A percentile compares a stretch with the other conserved stretches of the same genome.
These are phyloP conservation scores for Labeo catla DNA, from an alignment of 2,113 vertebrate species.

Conservation along the genomic window DNA sequence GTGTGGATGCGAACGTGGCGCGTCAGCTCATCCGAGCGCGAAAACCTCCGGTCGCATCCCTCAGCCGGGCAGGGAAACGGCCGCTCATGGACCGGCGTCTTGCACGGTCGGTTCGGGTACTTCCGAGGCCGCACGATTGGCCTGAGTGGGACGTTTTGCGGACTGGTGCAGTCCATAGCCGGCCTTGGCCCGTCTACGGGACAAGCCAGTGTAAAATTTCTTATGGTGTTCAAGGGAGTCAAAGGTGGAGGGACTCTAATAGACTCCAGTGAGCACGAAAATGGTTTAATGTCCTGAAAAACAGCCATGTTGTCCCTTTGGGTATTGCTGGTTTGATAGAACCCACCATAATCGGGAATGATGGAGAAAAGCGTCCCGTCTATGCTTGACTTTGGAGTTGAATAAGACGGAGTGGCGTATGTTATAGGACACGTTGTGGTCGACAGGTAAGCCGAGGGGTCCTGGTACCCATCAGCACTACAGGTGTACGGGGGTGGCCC, in stretches of 20 bases:
- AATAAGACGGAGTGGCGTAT: slow-evolving; percentile 84
- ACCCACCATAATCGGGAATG: slow-evolving; percentile 86
- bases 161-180: slow-evolving; percentile 74
- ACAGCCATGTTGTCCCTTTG: slow-evolving; percentile 83
- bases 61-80: slow-evolving; percentile 93
- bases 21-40: slow-evolving; percentile 91
- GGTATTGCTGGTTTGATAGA: slow-evolving; percentile 85
- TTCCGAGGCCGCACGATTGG: slow-evolving; percentile 88
- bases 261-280: slow-evolving; percentile 86
- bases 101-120: slow-evolving; percentile 92
- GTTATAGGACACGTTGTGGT: slow-evolving; percentile 79
- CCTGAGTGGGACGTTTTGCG: slow-evolving; percentile 84
- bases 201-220: slow-evolving; percentile 89
- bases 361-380: slow-evolving; percentile 85
- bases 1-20: slow-evolving; percentile 93
- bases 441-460: slow-evolving; percentile 80
- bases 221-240: slow-evolving; percentile 92
- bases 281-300: slow-evolving; percentile 85
- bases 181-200: slow-evolving; percentile 72
- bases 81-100: slow-evolving; percentile 92
- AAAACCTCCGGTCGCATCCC: slow-evolving; percentile 92
- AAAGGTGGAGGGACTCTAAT: slow-evolving; percentile 86
- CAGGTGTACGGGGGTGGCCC: slow-evolving; percentile 83
- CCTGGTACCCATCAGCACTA: slow-evolving; percentile 86
- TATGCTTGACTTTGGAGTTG: slow-evolving; percentile 79